Evolutionary conservation across 92 coral and sea anemone species (phyloP).

Genomic region (Meandrina meandrites): DNA sequence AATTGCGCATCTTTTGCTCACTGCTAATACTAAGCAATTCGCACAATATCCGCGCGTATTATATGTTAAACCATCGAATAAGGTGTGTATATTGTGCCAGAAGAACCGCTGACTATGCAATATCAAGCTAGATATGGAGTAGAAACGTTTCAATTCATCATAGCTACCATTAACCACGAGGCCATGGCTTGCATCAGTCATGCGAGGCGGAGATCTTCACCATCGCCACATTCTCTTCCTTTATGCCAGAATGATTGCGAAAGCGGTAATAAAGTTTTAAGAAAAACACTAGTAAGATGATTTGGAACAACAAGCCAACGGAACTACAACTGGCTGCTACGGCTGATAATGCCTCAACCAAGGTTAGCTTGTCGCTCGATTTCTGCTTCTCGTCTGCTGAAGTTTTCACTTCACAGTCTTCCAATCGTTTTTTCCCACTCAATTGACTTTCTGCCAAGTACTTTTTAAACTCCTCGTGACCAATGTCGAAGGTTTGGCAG

Average conservation of each 20-base stretch:
- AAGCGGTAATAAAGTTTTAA: neutral
- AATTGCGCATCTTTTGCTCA: too few relatives aligned
- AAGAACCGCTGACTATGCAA: too few relatives aligned
- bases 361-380: neutral
- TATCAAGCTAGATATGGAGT: too few relatives aligned
- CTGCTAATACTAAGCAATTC: too few relatives aligned
- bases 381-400: neutral
- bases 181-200: neutral
- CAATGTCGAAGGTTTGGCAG: slow-evolving; percentile 38
- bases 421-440: neutral
- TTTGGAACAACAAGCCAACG: neutral
- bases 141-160: too few relatives aligned
- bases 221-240: neutral
- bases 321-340: neutral
- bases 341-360: neutral
- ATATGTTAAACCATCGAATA: too few relatives aligned
- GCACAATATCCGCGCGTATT: too few relatives aligned
- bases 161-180: too few relatives aligned
- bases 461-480: slow-evolving; percentile 33
- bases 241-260: neutral
- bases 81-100: neutral
- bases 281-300: neutral
- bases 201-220: neutral
- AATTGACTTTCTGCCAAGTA: neutral
- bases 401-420: neutral